A percentile compares a stretch with the other conserved stretches of the same genome.
These are phyloP conservation scores for Calyptommatus sinebrachiatus DNA, from an alignment of 2,113 vertebrate genomes.

Conservation along the genomic window DNA sequence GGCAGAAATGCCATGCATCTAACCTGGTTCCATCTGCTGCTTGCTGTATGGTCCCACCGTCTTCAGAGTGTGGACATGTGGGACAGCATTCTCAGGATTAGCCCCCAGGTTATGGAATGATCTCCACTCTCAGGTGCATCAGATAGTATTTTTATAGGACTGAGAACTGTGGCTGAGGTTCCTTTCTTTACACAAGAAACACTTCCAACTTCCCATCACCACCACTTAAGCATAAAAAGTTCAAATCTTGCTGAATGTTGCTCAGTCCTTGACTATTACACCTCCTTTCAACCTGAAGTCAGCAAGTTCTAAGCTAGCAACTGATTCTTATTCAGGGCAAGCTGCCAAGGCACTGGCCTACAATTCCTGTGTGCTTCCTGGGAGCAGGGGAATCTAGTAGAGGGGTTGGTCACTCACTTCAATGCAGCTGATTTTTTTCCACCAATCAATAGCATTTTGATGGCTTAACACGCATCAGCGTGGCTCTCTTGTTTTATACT, in stretches of 20 bases:
- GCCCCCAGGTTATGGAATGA: too few species aligned
- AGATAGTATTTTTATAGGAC: background rate
- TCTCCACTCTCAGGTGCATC: too few species aligned
- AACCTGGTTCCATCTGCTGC: too few species aligned
- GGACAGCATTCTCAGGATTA: too few species aligned
- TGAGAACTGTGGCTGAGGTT: background rate
- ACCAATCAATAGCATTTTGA: constrained; percentile 64
- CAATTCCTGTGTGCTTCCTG: constrained; percentile 21
- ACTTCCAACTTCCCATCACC: background rate
- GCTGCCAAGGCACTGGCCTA: constrained; percentile 48
- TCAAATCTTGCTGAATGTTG: background rate
- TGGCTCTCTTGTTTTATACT: constrained; percentile 8
- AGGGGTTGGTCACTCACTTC: constrained; percentile 47
- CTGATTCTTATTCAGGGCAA: constrained; percentile 28
- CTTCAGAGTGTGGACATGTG: too few species aligned
- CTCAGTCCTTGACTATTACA: background rate
- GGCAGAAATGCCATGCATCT: too few species aligned
- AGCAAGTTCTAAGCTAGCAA: constrained; percentile 26
- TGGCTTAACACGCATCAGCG: background rate
- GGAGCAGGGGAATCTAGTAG: constrained; percentile 25
- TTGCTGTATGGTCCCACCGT: too few species aligned
- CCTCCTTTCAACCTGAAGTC: background rate
- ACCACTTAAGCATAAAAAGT: too few species aligned
- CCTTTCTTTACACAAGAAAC: background rate
- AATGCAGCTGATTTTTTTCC: constrained; percentile 65